Conservation (phyloP, 2,888 invertebrate genomes). For the Polydrusus pterygomalis region DNA sequence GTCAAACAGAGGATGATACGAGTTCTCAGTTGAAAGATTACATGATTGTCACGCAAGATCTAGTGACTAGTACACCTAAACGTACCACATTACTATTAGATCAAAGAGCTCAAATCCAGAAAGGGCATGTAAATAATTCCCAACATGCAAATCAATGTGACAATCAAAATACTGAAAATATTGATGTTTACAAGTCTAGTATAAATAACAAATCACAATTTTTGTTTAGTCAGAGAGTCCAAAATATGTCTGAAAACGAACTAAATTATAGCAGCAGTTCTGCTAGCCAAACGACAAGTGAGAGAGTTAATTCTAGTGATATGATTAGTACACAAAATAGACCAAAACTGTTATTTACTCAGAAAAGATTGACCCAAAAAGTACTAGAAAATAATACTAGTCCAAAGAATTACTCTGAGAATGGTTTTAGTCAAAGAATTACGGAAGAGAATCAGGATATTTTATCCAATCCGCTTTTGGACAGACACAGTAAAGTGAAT, state of each 20-base stretch:
- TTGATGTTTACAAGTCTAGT: slow-evolving; percentile 4
- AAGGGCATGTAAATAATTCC: not conserved
- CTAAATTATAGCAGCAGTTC: not conserved
- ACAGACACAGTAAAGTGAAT: not conserved
- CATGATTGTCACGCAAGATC: not conserved
- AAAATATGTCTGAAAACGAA: not conserved
- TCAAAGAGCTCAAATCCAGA: not conserved
- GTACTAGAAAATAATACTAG: not conserved
- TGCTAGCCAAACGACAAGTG: not conserved
- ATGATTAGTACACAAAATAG: not conserved
- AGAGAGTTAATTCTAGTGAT: not conserved
- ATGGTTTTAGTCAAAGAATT: not conserved
- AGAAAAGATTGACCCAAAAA: not conserved
- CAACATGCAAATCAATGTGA: not conserved
- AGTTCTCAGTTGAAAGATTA: not conserved
- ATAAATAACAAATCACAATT: not conserved
- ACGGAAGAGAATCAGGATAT: not conserved
- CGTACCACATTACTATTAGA: not conserved
- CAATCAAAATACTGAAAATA: not conserved
- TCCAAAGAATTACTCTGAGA: not conserved
- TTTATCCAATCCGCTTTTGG: not conserved
- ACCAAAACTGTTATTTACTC: slow-evolving; percentile 7
- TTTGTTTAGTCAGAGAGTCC: not conserved
- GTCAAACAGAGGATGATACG: not conserved
- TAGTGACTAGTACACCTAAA: not conserved